Conservation (phyloP, 2,888 invertebrate species). For the Perizoma affinitatum region DNA sequence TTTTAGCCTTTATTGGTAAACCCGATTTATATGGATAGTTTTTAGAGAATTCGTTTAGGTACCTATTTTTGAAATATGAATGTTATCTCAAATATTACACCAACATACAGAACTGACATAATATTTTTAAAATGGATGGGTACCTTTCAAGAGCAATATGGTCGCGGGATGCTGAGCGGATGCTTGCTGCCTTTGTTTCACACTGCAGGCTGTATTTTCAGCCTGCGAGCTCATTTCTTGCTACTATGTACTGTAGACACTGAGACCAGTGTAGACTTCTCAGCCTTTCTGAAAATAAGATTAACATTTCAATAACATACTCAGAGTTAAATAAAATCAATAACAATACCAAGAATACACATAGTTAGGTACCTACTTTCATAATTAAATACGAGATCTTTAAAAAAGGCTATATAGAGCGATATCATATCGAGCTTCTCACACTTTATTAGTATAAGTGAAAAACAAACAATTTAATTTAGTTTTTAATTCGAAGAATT, state of each 20-base stretch:
- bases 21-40: background rate
- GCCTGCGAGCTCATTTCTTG: background rate
- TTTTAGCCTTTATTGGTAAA: no score
- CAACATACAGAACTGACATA: no score
- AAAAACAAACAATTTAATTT: conserved; percentile 22
- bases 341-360: no score
- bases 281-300: background rate
- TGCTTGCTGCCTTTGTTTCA: no score
- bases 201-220: background rate
- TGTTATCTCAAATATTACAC: no score
- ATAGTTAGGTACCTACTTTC: conserved; percentile 12
- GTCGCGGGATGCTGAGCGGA: no score
- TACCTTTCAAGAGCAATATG: no score
- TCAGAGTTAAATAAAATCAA: no score
- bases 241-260: background rate
- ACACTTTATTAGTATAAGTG: conserved; percentile 15
- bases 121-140: no score
- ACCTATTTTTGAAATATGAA: no score
- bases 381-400: conserved; percentile 5
- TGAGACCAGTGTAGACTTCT: background rate
- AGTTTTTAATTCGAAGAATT: conserved; percentile 31
- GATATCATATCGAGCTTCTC: conserved; percentile 15
- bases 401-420: conserved; percentile 1
- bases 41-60: background rate
- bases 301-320: background rate